Evolutionary conservation across 92 coral and sea anemone species (phyloP), one percentile per base, ranked within the genome.

Genomic region (Metridium senile): DNA sequence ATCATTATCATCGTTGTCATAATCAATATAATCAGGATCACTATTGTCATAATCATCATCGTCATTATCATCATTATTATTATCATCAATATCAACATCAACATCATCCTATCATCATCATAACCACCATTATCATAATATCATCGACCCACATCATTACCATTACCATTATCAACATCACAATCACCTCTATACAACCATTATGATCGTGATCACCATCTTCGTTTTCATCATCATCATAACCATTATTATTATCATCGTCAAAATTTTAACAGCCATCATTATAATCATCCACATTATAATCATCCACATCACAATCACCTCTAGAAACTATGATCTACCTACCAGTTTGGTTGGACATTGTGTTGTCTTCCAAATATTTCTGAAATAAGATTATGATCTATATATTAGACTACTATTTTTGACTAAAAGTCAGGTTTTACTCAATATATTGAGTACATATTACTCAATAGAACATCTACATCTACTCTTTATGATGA

Each of bases 281-380:
- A 54, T 54, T 16, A 54, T 54, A 2, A 54, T 54, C 61, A 54
- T 54, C 26, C 11, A 10, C 65, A 59, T 59, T 28, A 59, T 59
- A 8, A 59, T 59, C 65, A 59, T 59, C 65, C 11, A n/a, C 28
- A 59, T 11, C 65, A 59, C 29, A 2, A 59, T n/a, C 32, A 59
- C 16, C 65, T 10, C 8, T 9, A 59, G 0, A 59, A n/a, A 17
- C 11, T 9, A 54, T 3, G 17, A 17, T 54, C 23, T 2, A 16
- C 91, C 28, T 69, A 91, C 98, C 98, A 93, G 92, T 95, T 95
- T 1, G 99, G 99, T 71, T 95, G 99, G 18, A 95, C 93, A 30
- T 95, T 95, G 81, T 95, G 99, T 61, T 86, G 99, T 25, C 99
- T 80, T 11, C 97, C 98, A 87, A 94, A 94, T 45, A 94, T 85